Base-by-base conservation (phyloP, 2,797 vertebrate genomes). In the Chelon labrosus region DNA sequence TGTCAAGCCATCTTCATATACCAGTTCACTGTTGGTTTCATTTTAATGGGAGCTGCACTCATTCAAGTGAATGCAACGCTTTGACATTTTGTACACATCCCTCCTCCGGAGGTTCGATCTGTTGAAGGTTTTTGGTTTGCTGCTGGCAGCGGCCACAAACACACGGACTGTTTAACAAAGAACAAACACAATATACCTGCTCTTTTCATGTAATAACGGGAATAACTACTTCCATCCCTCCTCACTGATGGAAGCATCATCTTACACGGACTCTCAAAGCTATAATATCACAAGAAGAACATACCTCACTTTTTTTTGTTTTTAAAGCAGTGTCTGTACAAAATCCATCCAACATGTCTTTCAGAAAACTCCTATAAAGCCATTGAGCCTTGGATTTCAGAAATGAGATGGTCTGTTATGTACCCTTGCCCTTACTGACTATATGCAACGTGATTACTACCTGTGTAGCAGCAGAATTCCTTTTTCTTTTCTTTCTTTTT, bases 131-230 rank as follows among this genome's bases (percentile, higher is more conserved):
- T 72, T 38, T 0, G 85, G 87, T n/a, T 90, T 68, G 84, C 94
- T 95, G 95, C 95, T 93, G 94, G 95, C 94, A 94, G 94, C 82
- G 64, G 86, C 84, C 71, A 62, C 3, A 27, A 81, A 85, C 74
- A 37, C 75, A 70, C 41, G 84, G 86, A 86, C 86, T 88, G 60
- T 81, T 76, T 65, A 68, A 77, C 78, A 72, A 77, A 35, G 27
- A 57, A 83, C 75, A 57, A 83, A 81, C 72, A 82, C 68, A 73
- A 65, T 70, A 42, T 73, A 71, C 60, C 55, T 65, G 60, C 82
- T 79, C 77, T 80, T 74, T 19, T 11, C 75, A 76, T 79, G 79
- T 38, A 73, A 70, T 31, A 31, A 80, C 65, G 73, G 73, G 83
- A 75, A 71, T 46, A 35, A 70, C 46, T 49, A 12, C 71, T 73